Evolutionary conservation across 2,797 vertebrate species (phyloP), one percentile per base, ranked within the genome.

Genomic region (Brachyrhaphis roseni): DNA sequence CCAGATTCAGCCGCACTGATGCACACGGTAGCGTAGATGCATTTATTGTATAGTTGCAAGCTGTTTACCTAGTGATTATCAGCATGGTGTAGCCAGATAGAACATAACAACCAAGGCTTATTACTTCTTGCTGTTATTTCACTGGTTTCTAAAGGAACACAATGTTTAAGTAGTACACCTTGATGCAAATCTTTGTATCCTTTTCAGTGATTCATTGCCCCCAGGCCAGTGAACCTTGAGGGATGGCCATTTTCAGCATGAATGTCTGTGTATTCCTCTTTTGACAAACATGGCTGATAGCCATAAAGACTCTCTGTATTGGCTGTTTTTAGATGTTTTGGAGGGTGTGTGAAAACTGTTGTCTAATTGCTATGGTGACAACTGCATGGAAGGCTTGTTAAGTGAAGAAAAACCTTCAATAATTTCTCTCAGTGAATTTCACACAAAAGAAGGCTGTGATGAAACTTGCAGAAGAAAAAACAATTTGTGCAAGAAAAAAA

Each of bases 221-320:
- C 10, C 55, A 16, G 86, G 75, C 72, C 31, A 1, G 79, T 90
- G 90, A 86, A 91, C 93, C 93, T 93, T 91, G 85, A 78, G 81
- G 88, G 87, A 85, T 84, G 90, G 78, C 86, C 84, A 71, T 93
- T 92, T 87, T 81, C 86, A 87, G 85, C 47, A 80, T 76, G 80
- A 85, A 83, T 94, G 90, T 95, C 95, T 95, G 95, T 90, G 86
- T 94, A 95, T 95, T 94, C 94, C 93, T 88, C 75, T 76, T 87
- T 88, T 82, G 82, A 94, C 92, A 93, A 94, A 95, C 90, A 90
- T 81, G 71, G 85, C 87, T n/a, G 55, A 81, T 78, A 84, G 90
- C 90, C 82, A 82, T 90, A 82, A 91, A 91, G 92, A 87, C 79
- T 90, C 91, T 95, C 94, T 95, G 91, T 94, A 90, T 89, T 92